Conservation (phyloP, 2,888 invertebrate genomes). For the Platypus cylindrus region DNA sequence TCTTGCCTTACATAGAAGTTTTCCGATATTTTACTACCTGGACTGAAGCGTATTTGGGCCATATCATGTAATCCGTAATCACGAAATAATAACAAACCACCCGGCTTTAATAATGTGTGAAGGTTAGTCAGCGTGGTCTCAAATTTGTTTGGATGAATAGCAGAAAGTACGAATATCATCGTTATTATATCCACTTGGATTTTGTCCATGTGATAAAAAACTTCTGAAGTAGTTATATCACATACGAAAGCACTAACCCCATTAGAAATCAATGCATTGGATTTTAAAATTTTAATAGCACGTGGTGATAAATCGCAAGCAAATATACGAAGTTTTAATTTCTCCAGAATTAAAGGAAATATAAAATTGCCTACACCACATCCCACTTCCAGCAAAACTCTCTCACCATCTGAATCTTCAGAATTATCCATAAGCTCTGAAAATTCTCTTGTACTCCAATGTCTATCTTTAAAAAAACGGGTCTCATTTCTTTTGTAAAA, state of each 20-base stretch:
- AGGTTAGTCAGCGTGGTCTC: constrained; percentile 49
- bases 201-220: constrained; percentile 42
- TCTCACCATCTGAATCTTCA: constrained; percentile 26
- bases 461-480: constrained; percentile 87
- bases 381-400: constrained; percentile 66
- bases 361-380: constrained; percentile 97
- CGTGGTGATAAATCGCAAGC: constrained; percentile 90
- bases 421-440: constrained; percentile 30
- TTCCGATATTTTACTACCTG: constrained; percentile 83
- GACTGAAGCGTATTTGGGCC: constrained; percentile 87
- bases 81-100: constrained; percentile 73
- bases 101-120: constrained; percentile 50
- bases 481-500: constrained; percentile 93
- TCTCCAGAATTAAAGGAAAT: constrained; percentile 78
- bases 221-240: constrained; percentile 63
- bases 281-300: constrained; percentile 76
- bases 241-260: constrained; percentile 68
- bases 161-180: constrained; percentile 89
- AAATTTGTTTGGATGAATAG: constrained; percentile 83
- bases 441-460: constrained; percentile 95
- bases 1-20: constrained; percentile 94
- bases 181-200: constrained; percentile 66
- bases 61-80: constrained; percentile 95
- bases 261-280: constrained; percentile 44
- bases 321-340: constrained; percentile 57